Conservation (phyloP, 2,888 invertebrate genomes). For the Euphydryas editha region DNA sequence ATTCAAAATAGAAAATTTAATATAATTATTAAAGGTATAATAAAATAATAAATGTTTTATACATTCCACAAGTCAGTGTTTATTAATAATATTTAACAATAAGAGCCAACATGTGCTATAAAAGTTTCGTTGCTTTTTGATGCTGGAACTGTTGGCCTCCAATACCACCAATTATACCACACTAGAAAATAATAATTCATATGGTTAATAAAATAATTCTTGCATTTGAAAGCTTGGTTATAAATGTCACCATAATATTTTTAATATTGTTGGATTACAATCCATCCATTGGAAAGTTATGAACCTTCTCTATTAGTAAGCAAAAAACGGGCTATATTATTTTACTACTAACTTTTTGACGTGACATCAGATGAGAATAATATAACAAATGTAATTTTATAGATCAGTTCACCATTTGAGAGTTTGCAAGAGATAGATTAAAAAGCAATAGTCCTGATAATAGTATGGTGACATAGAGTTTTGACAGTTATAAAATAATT, state of each 20-base stretch:
- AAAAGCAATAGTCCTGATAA: too few relatives aligned
- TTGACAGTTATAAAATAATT: too few relatives aligned
- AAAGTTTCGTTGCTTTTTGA: constrained; percentile 84
- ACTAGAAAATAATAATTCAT: constrained; percentile 81
- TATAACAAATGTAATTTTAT: too few relatives aligned
- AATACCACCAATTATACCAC: constrained; percentile 94
- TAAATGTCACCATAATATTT: too few relatives aligned
- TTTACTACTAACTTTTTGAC: too few relatives aligned
- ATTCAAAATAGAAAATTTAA: constrained; percentile 57
- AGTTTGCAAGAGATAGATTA: too few relatives aligned
- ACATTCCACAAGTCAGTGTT: constrained; percentile 64
- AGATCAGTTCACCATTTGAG: too few relatives aligned
- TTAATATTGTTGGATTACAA: not conserved
- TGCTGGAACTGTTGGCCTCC: constrained; percentile 87
- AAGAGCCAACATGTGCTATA: constrained; percentile 88
- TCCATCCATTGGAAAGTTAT: too few relatives aligned
- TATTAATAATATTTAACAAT: constrained; percentile 78
- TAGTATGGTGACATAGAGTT: too few relatives aligned
- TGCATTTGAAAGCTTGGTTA: too few relatives aligned
- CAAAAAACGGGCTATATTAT: not conserved
- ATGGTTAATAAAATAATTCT: not conserved
- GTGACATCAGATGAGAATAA: too few relatives aligned
- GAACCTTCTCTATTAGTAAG: not conserved
- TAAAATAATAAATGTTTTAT: constrained; percentile 54
- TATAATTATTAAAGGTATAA: constrained; percentile 44